Conservation (phyloP, 2,113 vertebrate species). For the Cathartes aura region DNA sequence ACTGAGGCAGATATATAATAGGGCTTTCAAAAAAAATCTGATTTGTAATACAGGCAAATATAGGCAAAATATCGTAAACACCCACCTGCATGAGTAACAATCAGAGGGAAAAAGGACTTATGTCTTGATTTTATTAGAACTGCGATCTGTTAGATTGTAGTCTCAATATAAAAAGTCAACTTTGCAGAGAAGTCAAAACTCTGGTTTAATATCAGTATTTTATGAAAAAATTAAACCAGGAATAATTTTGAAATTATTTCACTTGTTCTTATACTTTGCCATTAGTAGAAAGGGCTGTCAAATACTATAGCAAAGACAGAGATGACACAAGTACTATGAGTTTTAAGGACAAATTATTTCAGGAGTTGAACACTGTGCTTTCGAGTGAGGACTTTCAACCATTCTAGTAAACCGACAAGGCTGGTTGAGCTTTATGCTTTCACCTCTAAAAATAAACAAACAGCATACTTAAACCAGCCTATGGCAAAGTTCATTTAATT, state of each 20-base stretch:
- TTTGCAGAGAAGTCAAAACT: background rate
- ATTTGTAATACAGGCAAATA: background rate
- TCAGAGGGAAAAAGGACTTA: background rate
- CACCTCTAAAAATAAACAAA: background rate
- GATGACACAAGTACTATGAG: background rate
- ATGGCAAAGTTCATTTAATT: background rate
- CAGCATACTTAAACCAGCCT: background rate
- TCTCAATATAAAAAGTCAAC: background rate
- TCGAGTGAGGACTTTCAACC: background rate
- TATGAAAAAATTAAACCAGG: background rate
- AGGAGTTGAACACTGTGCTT: background rate
- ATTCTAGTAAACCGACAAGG: background rate
- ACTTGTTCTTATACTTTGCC: background rate
- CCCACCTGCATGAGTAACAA: background rate
- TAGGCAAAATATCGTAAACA: background rate
- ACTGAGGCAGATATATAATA: background rate
- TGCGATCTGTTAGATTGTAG: fast-evolving
- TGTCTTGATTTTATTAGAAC: background rate
- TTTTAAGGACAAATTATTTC: background rate
- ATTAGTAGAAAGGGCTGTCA: background rate
- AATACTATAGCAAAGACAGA: background rate
- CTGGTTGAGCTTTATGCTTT: background rate
- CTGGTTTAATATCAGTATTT: background rate
- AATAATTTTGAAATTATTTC: background rate
- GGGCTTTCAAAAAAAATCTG: background rate